phyloP scores from a whole-genome alignment of 2,888 invertebrate species.

The Oasisia sp. region DNA sequence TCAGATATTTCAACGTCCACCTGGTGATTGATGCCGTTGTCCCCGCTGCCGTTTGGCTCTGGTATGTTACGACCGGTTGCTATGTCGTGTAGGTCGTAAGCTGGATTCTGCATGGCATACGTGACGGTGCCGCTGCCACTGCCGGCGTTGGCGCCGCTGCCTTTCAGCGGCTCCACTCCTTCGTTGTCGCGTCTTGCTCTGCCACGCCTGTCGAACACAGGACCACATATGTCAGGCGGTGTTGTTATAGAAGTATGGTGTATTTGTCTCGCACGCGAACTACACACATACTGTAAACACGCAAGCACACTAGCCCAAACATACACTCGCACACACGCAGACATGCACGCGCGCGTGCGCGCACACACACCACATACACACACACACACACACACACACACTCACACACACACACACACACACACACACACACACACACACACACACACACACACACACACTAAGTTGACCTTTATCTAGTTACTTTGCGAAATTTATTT shows the following conservation, averaged over 20 bases:
- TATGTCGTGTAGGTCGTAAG: neutral
- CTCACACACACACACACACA: no score
- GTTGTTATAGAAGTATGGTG: neutral
- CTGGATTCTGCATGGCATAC: neutral
- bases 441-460: no score
- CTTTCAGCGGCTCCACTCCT: neutral
- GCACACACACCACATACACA: no score
- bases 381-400: no score
- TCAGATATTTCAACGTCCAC: neutral
- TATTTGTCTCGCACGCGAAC: no score
- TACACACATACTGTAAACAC: no score
- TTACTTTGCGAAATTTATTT: neutral
- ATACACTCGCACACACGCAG: no score
- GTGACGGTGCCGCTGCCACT: neutral
- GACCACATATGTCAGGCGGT: neutral
- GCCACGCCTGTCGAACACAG: neutral
- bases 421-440: no score
- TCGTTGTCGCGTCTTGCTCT: neutral
- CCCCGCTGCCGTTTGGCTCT: neutral
- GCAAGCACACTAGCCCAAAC: no score
- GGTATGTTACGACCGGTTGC: neutral
- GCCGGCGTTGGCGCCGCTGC: neutral
- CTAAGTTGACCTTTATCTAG: neutral
- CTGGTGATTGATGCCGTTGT: conserved; percentile 1
- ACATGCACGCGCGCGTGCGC: no score